Evolutionary conservation across 2,888 invertebrate genomes (phyloP).

Genomic region (Allacma fusca): DNA sequence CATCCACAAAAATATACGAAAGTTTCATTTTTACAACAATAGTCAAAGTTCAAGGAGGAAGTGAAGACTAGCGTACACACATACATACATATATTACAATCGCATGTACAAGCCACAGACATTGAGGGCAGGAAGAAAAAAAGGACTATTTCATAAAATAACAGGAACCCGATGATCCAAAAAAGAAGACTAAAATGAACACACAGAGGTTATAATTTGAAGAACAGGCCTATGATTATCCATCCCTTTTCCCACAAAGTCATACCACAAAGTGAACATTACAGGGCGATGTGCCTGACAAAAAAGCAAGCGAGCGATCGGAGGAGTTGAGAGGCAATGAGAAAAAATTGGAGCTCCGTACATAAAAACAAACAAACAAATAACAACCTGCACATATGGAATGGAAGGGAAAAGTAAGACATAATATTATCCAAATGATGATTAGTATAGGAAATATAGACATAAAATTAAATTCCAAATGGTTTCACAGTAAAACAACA

Average conservation of each 20-base stretch:
- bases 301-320: background rate
- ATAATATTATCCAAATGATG: slow-evolving; percentile 9
- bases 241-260: slow-evolving; percentile 31
- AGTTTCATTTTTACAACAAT: too few relatives aligned
- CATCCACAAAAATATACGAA: too few relatives aligned
- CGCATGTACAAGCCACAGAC: too few relatives aligned
- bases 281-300: too few relatives aligned
- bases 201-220: slow-evolving; percentile 31
- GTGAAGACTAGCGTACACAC: too few relatives aligned
- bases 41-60: too few relatives aligned
- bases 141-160: background rate
- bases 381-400: background rate
- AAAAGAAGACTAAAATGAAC: slow-evolving; percentile 22
- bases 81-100: too few relatives aligned
- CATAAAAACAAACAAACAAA: background rate
- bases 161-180: background rate
- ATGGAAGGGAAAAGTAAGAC: background rate
- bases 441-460: slow-evolving; percentile 4
- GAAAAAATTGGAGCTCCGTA: background rate
- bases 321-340: background rate
- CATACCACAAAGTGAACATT: background rate
- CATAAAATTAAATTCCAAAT: slow-evolving; percentile 12
- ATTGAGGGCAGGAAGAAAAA: background rate
- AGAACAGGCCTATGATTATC: slow-evolving; percentile 23
- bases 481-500: background rate